Base-by-base conservation (phyloP, 30 jellyfish, hydroid and myxozoan genomes). In the Morbakka virulenta region DNA sequence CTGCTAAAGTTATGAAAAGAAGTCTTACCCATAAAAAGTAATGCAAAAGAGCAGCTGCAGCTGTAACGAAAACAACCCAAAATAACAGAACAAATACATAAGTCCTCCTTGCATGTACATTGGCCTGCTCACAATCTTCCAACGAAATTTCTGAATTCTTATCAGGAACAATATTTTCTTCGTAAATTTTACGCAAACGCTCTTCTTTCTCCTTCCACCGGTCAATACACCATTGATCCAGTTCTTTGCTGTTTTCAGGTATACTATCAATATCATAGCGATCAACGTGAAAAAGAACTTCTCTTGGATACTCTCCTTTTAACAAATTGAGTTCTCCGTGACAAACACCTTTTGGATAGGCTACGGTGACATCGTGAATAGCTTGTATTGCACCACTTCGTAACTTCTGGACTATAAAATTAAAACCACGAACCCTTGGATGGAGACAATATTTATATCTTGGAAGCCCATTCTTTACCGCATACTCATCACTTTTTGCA, bases 301-400 rank as follows among this genome's bases (percentile, higher is more conserved):
- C 98, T 14, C 89, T 85, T 0, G 98, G 98, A 64, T 84, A 91
- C 34, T 84, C 79, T 2, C 98, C 98, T 35, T 71, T 35, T 21
- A 80, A 32, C 78, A 91, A 53, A 67, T 91, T 96, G 35, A 67
- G 51, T 75, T 91, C 98, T 23, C 95, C 95, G 36, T 81, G 85
- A 53, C 98, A 91, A 41, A 91, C 71, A 50, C 88, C 83, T 47
- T 74, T 71, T 48, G 87, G 87, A 79, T 91, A 91, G 13, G 93
- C 98, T 4, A 91, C 48, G 28, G 98, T 91, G 52, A 91, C 96
- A 68, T 91, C 98, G 30, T 91, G 96, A 22, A 91, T 89, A 14
- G 93, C 75, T 35, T 77, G 80, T 50, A 90, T 65, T 34, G 66
- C 41, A 0, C 32, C 69, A 23, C 83, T 94, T n/a, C 97, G 89